Evolutionary conservation across 2,797 vertebrate species (phyloP), one percentile per base, ranked within the genome.

Genomic region (Pteronotus mesoamericanus): DNA sequence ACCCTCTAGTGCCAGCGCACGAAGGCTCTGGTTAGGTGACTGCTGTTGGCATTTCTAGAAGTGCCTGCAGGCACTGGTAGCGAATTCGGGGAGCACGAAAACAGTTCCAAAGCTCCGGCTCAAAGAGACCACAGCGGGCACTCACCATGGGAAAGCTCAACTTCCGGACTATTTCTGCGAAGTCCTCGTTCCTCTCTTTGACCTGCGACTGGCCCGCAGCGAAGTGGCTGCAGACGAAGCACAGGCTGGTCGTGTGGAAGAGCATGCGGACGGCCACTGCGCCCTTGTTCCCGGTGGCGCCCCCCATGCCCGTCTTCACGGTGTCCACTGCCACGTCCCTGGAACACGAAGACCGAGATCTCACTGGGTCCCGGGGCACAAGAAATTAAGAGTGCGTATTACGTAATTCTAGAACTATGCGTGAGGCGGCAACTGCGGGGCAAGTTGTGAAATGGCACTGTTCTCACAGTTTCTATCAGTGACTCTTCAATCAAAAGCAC

Each of bases 291-390:
- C 99, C 99, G 21, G 99, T 99, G 51, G 99, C 99, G 34, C 99
- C 99, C 34, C 99, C 99, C 99, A 99, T 99, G 86, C 99, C 99
- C 1, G 99, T 99, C 99, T 99, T 99, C 64, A 99, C 99, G 5
- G 99, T 99, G 94, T 99, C 99, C 0, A 99, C 99, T 2, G 99
- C 99, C 72, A 99, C 99, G 85, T 99, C 99, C 98, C 99, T 99
- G 97, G 22, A 97, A 96, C 10, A 96, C 89, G 37, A 94, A 94
- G 77, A 94, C 15, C 9, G 91, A 26, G 34, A 64, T 21, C 19
- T 44, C 53, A 55, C 46, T 1, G 34, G 72, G 46, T 61, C 21
- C 7, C 3, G 0, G 0, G 7, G 6, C 9, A 11, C 3, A 34
- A 39, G 39, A 86, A 77, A 44, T 44, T 3, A 87, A 32, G 18